Evolutionary conservation across 2,797 vertebrate species (phyloP), one percentile per base, ranked within the genome.

Genomic region (Mycteria americana): DNA sequence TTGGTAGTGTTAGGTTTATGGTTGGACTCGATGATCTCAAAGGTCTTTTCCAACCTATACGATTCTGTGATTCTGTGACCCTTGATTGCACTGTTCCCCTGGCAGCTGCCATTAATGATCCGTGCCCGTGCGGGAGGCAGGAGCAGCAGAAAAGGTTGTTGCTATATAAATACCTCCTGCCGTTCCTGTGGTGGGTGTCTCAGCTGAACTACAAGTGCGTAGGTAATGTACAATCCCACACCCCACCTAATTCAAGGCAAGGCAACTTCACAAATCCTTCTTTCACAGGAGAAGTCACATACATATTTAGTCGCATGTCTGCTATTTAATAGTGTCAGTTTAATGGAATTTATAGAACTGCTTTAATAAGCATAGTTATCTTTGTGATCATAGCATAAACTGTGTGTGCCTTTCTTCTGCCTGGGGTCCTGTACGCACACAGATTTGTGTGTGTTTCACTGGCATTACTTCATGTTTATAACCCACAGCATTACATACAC

Each of bases 171-270:
- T 31, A 45, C 33, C 35, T 75, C 28, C 35, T 65, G 72, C 62
- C 1, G 0, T 31, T 69, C 33, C 46, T 72, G 41, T 0, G 0
- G 18, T 0, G 6, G 9, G 8, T 50, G 43, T 70, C 53, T 57
- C 57, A 37, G 60, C 30, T 75, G 77, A 81, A 54, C 59, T 53
- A 12, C 28, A 37, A 15, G 18, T 4, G 37, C 46, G 13, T 18
- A 31, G 62, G 35, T 46, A 57, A 13, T 3, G 18, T 23, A 30
- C 28, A 54, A 0, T n/a, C 9, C 1, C 37, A 75, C 72, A 43
- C 43, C 59, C 62, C 22, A 3, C 50, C 31, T 67, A 53, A 77
- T 33, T 46, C 53, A 46, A 62, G 65, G 43, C 68, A 60, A 70
- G 57, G 80, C 43, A 87, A 35, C 59, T 91, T 76, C 70, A 11